Conservation (phyloP, 2,797 vertebrate species). For the Lithobates pipiens region DNA sequence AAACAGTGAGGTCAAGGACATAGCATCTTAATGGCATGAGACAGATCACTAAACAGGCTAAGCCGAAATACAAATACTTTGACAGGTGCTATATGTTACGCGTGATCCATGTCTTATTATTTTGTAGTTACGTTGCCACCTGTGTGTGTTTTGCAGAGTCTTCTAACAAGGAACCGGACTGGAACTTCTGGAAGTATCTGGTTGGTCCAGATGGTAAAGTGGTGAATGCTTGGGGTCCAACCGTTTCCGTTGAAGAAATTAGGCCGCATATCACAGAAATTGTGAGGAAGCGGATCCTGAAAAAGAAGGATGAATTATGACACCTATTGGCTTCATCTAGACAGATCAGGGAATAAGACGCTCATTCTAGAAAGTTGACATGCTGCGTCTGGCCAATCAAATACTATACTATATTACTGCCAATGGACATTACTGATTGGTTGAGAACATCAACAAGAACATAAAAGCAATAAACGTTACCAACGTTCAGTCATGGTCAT, state of each 20-base stretch:
- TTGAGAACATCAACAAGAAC: conserved; percentile 2
- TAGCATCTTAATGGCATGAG: too few species aligned
- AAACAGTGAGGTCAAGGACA: too few species aligned
- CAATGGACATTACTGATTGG: background rate
- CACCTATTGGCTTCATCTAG: background rate
- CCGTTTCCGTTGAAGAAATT: conserved; percentile 86
- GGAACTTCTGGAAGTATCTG: conserved; percentile 99
- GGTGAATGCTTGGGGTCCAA: conserved; percentile 88
- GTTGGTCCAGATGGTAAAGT: conserved; percentile 88
- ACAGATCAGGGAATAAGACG: background rate
- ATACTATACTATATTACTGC: background rate
- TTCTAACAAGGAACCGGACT: conserved; percentile 89
- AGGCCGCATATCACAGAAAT: conserved; percentile 84
- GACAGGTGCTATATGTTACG: too few species aligned
- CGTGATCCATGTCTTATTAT: too few species aligned
- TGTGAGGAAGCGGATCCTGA: conserved; percentile 91
- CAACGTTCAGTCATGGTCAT: background rate
- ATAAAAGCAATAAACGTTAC: background rate
- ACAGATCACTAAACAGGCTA: too few species aligned
- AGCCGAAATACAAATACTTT: too few species aligned
- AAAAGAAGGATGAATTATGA: conserved; percentile 92
- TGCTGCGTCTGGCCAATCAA: too few species aligned
- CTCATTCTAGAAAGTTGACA: background rate
- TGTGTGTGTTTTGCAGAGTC: conserved; percentile 73
- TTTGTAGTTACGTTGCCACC: too few species aligned